These are phyloP conservation scores for Cordilura impudica DNA, from an alignment of 2,888 invertebrate genomes.

Conservation along the genomic window DNA sequence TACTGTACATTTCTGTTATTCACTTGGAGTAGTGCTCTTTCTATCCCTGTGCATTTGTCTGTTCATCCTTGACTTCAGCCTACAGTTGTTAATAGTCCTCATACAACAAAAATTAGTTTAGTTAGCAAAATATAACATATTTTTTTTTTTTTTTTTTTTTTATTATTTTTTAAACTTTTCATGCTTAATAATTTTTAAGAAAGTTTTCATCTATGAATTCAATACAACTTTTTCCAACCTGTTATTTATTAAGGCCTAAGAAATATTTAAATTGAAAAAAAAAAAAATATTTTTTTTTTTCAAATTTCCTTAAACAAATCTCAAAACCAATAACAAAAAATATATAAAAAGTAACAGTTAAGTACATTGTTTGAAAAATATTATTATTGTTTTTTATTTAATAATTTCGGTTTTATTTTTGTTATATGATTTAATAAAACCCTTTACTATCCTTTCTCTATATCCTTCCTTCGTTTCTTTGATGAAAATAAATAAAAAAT, in stretches of 20 bases:
- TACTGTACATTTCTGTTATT: too few relatives aligned
- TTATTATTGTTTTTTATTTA: neutral
- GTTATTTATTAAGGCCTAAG: neutral
- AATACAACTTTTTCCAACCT: neutral
- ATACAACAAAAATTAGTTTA: too few relatives aligned
- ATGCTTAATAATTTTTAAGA: neutral
- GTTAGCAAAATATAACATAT: too few relatives aligned
- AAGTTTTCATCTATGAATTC: neutral
- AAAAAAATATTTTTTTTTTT: neutral
- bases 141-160: too few relatives aligned
- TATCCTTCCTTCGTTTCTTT: slow-evolving; percentile 47
- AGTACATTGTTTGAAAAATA: slow-evolving; percentile 42
- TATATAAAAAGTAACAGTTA: slow-evolving; percentile 31
- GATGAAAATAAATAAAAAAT: neutral
- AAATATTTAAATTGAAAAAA: neutral
- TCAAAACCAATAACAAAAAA: slow-evolving; percentile 19
- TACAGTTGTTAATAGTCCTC: too few relatives aligned
- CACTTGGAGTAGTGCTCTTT: too few relatives aligned
- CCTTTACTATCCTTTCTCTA: slow-evolving; percentile 57
- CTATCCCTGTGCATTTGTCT: too few relatives aligned
- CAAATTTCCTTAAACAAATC: slow-evolving; percentile 39
- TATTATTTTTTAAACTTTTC: neutral
- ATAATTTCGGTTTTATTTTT: neutral
- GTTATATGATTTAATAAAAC: slow-evolving; percentile 15
- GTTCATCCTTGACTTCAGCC: too few relatives aligned